A percentile compares a stretch with the other conserved stretches of the same genome.
phyloP scores from a whole-genome alignment of 2,113 vertebrate species.

The Eurystomus gularis region DNA sequence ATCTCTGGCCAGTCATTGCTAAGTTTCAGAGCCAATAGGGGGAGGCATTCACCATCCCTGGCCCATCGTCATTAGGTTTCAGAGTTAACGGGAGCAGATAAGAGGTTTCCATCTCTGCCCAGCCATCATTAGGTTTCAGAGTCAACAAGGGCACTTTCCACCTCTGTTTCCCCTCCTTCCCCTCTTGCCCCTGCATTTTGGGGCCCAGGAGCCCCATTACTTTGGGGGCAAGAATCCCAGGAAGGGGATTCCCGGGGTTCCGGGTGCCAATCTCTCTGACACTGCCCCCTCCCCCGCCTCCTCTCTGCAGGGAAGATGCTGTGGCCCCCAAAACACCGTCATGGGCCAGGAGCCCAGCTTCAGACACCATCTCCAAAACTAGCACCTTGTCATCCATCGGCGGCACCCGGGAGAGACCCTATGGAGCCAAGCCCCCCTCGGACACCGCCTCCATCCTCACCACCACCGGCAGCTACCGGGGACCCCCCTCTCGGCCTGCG shows the following conservation, averaged over 20 bases:
- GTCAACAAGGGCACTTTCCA: neutral
- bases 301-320: slow-evolving; percentile 13
- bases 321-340: slow-evolving; percentile 18
- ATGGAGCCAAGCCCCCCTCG: neutral
- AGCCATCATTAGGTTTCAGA: neutral
- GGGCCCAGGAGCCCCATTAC: neutral
- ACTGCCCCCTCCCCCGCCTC: fast-evolving
- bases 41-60: neutral
- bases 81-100: neutral
- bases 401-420: neutral
- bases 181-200: neutral
- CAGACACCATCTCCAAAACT: slow-evolving; percentile 47
- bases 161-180: neutral
- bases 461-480: slow-evolving; percentile 16
- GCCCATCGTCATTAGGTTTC: neutral
- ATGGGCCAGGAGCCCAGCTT: neutral
- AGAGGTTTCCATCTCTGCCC: neutral
- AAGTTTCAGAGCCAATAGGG: neutral
- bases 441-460: slow-evolving; percentile 44
- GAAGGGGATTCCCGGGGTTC: fast-evolving
- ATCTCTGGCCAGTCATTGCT: neutral
- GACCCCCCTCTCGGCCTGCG: neutral
- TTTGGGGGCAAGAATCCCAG: fast-evolving
- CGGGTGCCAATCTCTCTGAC: fast-evolving
- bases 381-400: slow-evolving; percentile 49